phyloP scores from a whole-genome alignment of 2,888 invertebrate genomes.

The Mechanitis mazaeus region DNA sequence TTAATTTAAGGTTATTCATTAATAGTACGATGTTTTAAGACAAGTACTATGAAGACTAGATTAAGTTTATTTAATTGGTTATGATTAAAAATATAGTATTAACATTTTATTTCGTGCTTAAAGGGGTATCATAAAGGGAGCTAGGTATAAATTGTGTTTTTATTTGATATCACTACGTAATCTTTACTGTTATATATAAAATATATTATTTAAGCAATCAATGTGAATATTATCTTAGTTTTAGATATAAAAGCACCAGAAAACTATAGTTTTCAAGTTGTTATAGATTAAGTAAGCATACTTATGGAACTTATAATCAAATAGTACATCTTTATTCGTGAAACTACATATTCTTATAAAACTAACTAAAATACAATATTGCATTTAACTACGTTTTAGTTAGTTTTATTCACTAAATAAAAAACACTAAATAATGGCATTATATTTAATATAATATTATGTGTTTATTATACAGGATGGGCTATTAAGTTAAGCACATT shows the following conservation, averaged over 20 bases:
- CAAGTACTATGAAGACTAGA: too few relatives aligned
- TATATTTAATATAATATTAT: too few relatives aligned
- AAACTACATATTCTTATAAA: background rate
- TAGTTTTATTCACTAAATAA: too few relatives aligned
- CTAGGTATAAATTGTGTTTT: background rate
- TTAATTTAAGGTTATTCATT: too few relatives aligned
- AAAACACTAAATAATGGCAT: too few relatives aligned
- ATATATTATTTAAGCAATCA: conserved; percentile 5
- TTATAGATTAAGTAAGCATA: conserved; percentile 1
- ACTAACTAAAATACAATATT: too few relatives aligned
- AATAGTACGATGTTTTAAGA: too few relatives aligned
- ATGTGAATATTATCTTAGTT: conserved; percentile 6
- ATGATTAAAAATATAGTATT: background rate
- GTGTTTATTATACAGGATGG: too few relatives aligned
- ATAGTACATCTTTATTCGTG: conserved; percentile 1
- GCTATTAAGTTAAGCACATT: too few relatives aligned
- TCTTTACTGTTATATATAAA: background rate
- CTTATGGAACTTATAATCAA: conserved; percentile 1
- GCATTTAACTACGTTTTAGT: too few relatives aligned
- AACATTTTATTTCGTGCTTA: background rate
- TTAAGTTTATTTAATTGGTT: too few relatives aligned
- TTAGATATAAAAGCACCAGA: conserved; percentile 6
- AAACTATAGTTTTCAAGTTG: conserved; percentile 6
- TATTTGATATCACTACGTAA: conserved; percentile 4
- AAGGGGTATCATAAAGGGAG: background rate